Base-by-base conservation (phyloP, 1,140 invertebrate species). In the Camponotus pennsylvanicus region DNA sequence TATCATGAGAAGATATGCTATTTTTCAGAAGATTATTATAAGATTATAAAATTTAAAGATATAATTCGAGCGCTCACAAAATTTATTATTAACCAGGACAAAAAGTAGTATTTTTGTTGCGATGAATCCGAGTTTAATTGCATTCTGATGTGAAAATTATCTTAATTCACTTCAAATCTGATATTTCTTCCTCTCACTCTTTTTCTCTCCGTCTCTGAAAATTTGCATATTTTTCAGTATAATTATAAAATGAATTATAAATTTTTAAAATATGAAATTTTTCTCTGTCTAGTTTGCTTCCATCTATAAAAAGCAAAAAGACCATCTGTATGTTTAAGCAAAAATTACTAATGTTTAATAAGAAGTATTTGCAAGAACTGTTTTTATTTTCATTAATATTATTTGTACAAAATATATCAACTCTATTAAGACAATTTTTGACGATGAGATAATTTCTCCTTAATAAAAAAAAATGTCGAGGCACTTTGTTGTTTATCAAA, bases 321-420 rank as follows among this genome's bases (percentile, higher is more conserved):
- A 57, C n/a, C n/a, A 57, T 11, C 0, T 11, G 18, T 7, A 11
- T 52, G 37, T 70, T 69, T 69, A 32, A 69, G 40, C 27, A 73
- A 73, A 57, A 37, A 73, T 37, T 71, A 34, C 42, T 45, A 45
- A 45, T 45, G 37, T 52, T 5, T 52, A 52, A 52, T 52, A 52
- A 52, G 5, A 34, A 57, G 37, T 11, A 37, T 2, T 73, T 52
- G 4, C 9, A 9, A 21, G 32, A 55, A n/a, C 5, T 34, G 34
- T 52, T 73, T 57, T 37, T 37, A 9, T 57, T 73, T 71, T 57
- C 52, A 0, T 40, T 37, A 73, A 57, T 70, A 70, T 73, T 57
- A 37, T 57, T 37, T 57, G 13, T 55, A 57, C 4, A 18, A 18
- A n/a, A 5, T 34, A 4, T 21, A 37, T 73, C 1, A 55, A 0